These are phyloP conservation scores for Vireo griseus DNA, from an alignment of 2,797 vertebrate genomes.

Conservation along the genomic window DNA sequence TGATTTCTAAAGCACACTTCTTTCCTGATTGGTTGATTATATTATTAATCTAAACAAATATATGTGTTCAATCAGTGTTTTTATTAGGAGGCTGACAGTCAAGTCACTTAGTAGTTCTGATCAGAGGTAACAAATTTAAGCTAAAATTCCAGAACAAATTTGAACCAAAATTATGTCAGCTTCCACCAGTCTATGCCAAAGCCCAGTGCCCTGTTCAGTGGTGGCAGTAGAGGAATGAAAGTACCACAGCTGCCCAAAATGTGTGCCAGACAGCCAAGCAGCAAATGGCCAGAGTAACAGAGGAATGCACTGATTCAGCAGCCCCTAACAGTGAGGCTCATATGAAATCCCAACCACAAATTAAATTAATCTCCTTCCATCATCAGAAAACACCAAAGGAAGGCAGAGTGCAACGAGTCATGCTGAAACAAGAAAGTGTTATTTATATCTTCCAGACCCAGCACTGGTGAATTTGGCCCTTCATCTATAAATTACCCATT, in stretches of 20 bases:
- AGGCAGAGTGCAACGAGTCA: slow-evolving; percentile 47
- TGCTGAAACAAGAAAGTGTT: slow-evolving; percentile 39
- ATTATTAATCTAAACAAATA: slow-evolving; percentile 18
- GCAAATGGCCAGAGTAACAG: neutral
- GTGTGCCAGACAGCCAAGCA: neutral
- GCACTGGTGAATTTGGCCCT: slow-evolving; percentile 51
- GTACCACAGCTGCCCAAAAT: slow-evolving; percentile 11
- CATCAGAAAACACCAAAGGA: slow-evolving; percentile 57
- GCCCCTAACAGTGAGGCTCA: neutral
- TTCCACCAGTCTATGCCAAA: neutral
- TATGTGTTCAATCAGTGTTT: neutral
- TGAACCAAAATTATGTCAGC: neutral
- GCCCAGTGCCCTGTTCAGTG: neutral
- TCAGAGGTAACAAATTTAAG: neutral
- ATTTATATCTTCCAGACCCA: slow-evolving; percentile 56
- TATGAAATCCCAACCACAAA: slow-evolving; percentile 53
- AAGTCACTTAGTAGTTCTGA: neutral
- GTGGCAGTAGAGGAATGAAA: neutral
- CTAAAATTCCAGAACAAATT: neutral
- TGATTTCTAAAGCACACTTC: neutral
- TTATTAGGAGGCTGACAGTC: neutral
- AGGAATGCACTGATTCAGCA: slow-evolving; percentile 59
- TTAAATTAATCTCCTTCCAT: slow-evolving; percentile 55
- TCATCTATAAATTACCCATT: slow-evolving; percentile 56
- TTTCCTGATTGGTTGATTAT: neutral